These are phyloP conservation scores for Drosophila pegasa DNA, from an alignment of 2,888 invertebrate genomes.

Conservation along the genomic window DNA sequence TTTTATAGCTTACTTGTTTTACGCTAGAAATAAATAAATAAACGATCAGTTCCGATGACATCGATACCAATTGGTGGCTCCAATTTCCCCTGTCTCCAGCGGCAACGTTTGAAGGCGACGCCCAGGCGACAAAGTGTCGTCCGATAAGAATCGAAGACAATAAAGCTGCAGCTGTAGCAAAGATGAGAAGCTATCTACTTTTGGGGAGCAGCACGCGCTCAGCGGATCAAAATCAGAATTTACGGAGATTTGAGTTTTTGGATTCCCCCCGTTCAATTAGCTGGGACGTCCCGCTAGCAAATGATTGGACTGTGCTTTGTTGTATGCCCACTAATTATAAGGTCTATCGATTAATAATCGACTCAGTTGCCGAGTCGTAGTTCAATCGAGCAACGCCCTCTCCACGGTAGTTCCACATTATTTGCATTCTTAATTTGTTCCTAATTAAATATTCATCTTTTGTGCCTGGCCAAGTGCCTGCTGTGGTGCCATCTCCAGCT, in stretches of 20 bases:
- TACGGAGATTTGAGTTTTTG: background rate
- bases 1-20: constrained; percentile 53
- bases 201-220: constrained; percentile 57
- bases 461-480: constrained; percentile 39
- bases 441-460: constrained; percentile 79
- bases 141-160: constrained; percentile 32
- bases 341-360: constrained; percentile 73
- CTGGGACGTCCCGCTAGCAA: constrained; percentile 46
- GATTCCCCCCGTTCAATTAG: constrained; percentile 48
- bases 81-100: constrained; percentile 6
- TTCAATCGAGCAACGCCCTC: constrained; percentile 43
- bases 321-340: constrained; percentile 67
- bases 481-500: constrained; percentile 30
- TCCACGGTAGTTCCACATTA: constrained; percentile 73
- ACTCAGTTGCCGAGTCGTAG: constrained; percentile 27
- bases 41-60: constrained; percentile 33
- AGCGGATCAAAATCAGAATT: constrained; percentile 33
- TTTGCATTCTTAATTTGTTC: constrained; percentile 79
- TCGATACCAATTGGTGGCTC: constrained; percentile 7
- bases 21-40: constrained; percentile 65
- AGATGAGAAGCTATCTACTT: constrained; percentile 26
- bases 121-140: constrained; percentile 4
- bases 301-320: constrained; percentile 57
- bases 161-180: constrained; percentile 16
- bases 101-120: constrained; percentile 16